These are phyloP conservation scores for Raja brachyura DNA, from an alignment of 2,113 vertebrate genomes.

Conservation along the genomic window DNA sequence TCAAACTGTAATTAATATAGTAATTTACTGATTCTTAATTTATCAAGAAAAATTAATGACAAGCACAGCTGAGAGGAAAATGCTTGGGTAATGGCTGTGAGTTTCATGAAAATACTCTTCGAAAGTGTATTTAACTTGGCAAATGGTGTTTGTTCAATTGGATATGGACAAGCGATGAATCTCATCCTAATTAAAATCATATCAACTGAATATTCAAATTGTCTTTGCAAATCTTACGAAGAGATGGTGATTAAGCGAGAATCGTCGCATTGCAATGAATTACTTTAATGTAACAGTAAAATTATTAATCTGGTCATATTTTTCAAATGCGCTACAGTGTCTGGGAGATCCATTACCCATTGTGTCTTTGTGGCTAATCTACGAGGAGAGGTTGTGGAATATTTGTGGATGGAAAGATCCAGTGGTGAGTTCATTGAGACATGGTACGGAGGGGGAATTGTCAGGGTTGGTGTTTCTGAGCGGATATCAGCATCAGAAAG, in stretches of 20 bases:
- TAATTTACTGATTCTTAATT: conserved; percentile 37
- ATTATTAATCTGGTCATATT: background rate
- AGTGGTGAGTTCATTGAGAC: too few species aligned
- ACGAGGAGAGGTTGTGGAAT: too few species aligned
- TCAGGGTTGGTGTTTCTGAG: too few species aligned
- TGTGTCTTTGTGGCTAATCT: background rate
- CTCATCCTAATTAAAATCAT: conserved; percentile 29
- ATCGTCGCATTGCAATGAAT: background rate
- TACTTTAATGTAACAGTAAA: background rate
- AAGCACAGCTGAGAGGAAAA: conserved; percentile 12
- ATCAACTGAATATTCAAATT: conserved; percentile 12
- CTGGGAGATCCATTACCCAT: too few species aligned
- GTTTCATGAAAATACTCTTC: conserved; percentile 13
- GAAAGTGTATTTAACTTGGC: conserved; percentile 34
- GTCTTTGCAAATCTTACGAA: conserved; percentile 31
- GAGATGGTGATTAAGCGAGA: background rate
- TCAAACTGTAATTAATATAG: conserved; percentile 37
- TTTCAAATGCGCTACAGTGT: background rate
- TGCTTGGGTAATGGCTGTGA: background rate
- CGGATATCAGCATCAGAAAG: too few species aligned
- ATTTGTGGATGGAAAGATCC: too few species aligned
- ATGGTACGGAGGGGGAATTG: too few species aligned
- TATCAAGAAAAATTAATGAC: conserved; percentile 5
- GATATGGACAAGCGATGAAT: conserved; percentile 21
- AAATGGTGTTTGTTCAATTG: conserved; percentile 37